Evolutionary conservation across 2,888 invertebrate species (phyloP).

Genomic region (Erebia aethiops): DNA sequence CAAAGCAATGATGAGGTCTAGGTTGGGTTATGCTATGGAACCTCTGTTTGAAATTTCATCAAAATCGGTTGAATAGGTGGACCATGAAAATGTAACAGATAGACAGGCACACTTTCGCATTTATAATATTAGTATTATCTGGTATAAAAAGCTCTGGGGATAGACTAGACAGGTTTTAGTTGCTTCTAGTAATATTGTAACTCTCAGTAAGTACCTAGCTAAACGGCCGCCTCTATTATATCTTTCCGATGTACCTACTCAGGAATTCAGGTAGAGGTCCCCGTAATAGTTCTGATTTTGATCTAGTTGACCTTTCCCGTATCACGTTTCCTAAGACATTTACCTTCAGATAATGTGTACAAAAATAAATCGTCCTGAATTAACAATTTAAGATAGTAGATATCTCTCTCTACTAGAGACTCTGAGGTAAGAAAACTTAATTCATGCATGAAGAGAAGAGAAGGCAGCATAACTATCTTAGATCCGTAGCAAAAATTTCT

Average conservation of each 20-base stretch:
- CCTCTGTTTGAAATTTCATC: too few relatives aligned
- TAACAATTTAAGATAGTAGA: too few relatives aligned
- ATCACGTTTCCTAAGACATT: background rate
- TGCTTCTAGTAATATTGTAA: background rate
- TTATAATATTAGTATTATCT: too few relatives aligned
- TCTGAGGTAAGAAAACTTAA: too few relatives aligned
- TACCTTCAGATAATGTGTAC: background rate
- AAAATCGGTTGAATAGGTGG: too few relatives aligned
- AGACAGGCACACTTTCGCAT: too few relatives aligned
- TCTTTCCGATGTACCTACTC: slow-evolving; percentile 49
- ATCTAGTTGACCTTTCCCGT: slow-evolving; percentile 13
- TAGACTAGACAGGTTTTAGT: background rate
- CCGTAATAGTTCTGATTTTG: slow-evolving; percentile 39
- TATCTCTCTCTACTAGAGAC: too few relatives aligned
- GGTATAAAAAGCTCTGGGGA: background rate
- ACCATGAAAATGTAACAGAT: too few relatives aligned
- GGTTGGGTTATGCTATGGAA: too few relatives aligned
- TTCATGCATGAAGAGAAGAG: too few relatives aligned
- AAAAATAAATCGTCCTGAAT: too few relatives aligned
- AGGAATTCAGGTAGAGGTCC: slow-evolving; percentile 40
- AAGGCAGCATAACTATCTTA: background rate
- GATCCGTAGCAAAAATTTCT: background rate
- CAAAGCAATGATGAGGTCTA: too few relatives aligned
- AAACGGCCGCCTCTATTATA: slow-evolving; percentile 65
- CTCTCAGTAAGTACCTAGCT: slow-evolving; percentile 43